phyloP scores from a whole-genome alignment of 2,797 vertebrate species.

The Chrysolophus pictus region DNA sequence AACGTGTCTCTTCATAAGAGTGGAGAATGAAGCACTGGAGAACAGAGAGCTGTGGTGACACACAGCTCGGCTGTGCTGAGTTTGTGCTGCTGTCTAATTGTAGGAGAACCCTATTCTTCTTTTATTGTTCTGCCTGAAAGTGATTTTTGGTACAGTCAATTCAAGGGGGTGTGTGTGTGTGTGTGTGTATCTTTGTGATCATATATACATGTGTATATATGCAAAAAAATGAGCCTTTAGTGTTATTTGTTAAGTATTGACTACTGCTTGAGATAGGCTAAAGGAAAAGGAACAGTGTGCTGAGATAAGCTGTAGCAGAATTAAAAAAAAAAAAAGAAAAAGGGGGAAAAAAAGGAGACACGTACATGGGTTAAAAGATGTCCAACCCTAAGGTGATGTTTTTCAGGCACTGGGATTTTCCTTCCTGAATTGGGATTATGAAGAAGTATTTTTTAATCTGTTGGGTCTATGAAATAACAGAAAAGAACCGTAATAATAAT shows the following conservation, averaged over 20 bases:
- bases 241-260: conserved; percentile 70
- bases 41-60: background rate
- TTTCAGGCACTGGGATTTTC: conserved; percentile 58
- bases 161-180: background rate
- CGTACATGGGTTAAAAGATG: conserved; percentile 45
- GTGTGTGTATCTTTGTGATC: background rate
- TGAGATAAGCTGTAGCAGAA: conserved; percentile 74
- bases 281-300: conserved; percentile 71
- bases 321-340: background rate
- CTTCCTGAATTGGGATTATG: conserved; percentile 25
- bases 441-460: conserved; percentile 10
- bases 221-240: conserved; percentile 4
- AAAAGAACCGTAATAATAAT: background rate
- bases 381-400: conserved; percentile 44
- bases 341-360: background rate
- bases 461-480: conserved; percentile 41
- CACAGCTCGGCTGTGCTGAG: background rate
- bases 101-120: background rate
- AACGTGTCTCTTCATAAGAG: background rate
- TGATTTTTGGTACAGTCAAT: background rate
- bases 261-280: conserved; percentile 71
- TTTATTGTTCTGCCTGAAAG: background rate
- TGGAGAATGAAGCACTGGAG: background rate
- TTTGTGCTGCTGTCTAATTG: background rate
- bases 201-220: fast-evolving